A percentile compares a stretch with the other conserved stretches of the same genome.
These are phyloP conservation scores for Lycaon pictus DNA, from an alignment of 2,113 vertebrate species.

Conservation along the genomic window DNA sequence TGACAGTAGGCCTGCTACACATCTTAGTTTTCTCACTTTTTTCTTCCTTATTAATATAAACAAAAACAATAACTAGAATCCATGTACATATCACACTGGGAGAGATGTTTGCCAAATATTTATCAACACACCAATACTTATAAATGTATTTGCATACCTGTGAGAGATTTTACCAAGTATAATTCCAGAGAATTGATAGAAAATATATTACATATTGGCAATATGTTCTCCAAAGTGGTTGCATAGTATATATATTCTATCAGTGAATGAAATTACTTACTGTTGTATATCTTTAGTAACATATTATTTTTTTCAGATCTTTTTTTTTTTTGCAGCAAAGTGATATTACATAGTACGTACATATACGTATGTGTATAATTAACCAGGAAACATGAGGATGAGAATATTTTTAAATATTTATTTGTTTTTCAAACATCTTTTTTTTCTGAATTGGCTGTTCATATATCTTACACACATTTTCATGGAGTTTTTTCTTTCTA, in stretches of 20 bases:
- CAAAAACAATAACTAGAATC: not conserved
- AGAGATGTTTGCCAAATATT: not conserved
- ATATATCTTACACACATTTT: not conserved
- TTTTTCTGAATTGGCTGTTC: not conserved
- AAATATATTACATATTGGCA: not conserved
- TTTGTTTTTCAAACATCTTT: not conserved
- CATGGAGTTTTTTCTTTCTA: not conserved
- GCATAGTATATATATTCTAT: not conserved
- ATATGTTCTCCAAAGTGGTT: not conserved
- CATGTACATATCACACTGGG: not conserved
- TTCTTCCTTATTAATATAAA: not conserved
- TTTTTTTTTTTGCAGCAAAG: not conserved
- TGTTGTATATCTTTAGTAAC: not conserved
- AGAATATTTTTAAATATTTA: not conserved
- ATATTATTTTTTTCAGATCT: not conserved
- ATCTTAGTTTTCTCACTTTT: not conserved
- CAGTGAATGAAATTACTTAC: not conserved
- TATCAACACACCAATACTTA: not conserved
- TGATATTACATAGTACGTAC: not conserved
- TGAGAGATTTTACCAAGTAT: not conserved
- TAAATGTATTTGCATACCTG: not conserved
- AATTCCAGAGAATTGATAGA: not conserved
- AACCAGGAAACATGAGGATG: not conserved
- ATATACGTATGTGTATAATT: not conserved
- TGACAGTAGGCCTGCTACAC: not conserved